phyloP scores from a whole-genome alignment of 2,888 invertebrate species.

The Eupithecia abbreviata region DNA sequence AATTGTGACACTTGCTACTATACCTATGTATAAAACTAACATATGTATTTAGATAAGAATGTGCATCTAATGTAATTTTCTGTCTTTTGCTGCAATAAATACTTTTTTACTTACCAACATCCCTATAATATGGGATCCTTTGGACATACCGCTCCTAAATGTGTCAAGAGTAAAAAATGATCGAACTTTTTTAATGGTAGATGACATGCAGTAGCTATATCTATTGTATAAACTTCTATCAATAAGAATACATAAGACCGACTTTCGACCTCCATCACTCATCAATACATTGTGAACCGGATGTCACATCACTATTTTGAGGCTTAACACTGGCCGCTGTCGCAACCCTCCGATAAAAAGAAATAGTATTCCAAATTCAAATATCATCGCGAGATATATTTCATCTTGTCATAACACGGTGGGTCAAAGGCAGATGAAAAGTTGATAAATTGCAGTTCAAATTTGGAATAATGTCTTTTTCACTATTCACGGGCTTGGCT shows the following conservation, averaged over 20 bases:
- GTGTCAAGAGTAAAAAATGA: constrained; percentile 4
- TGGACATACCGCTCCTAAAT: neutral
- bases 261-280: constrained; percentile 67
- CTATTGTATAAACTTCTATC: constrained; percentile 49
- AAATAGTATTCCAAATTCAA: constrained; percentile 67
- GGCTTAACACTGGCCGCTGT: constrained; percentile 52
- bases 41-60: too few relatives aligned
- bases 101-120: neutral
- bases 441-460: constrained; percentile 82
- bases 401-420: constrained; percentile 83
- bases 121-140: neutral
- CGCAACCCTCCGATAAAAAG: constrained; percentile 52
- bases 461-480: constrained; percentile 83
- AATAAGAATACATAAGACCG: constrained; percentile 58
- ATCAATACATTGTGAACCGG: constrained; percentile 70
- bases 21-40: too few relatives aligned
- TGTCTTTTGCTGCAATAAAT: too few relatives aligned
- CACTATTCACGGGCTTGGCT: constrained; percentile 68
- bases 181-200: constrained; percentile 30
- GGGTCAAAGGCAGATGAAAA: constrained; percentile 78
- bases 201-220: constrained; percentile 63
- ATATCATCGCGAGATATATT: constrained; percentile 80
- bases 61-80: too few relatives aligned
- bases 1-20: too few relatives aligned
- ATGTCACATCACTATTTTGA: constrained; percentile 74